phyloP scores from a whole-genome alignment of 2,797 vertebrate species.

The Cirrhinus mrigala region DNA sequence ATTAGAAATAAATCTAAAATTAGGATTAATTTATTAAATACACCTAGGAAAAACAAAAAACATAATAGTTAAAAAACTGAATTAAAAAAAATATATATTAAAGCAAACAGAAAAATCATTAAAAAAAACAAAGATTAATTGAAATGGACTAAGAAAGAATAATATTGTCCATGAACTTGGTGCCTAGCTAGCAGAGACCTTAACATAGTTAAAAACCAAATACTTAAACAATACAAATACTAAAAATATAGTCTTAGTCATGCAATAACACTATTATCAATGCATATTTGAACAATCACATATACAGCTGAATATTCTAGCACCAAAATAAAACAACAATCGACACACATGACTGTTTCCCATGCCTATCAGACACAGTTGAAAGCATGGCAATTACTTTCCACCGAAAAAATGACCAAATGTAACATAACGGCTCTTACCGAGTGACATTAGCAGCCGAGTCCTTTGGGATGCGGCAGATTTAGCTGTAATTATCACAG shows the following conservation, averaged over 20 bases:
- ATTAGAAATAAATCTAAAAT: background rate
- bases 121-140: background rate
- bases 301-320: background rate
- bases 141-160: background rate
- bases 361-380: background rate
- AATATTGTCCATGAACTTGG: background rate
- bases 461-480: constrained; percentile 66
- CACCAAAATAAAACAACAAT: background rate
- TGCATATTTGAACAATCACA: background rate
- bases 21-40: background rate
- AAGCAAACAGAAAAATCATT: background rate
- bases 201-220: background rate
- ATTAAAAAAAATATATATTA: background rate
- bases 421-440: constrained; percentile 71
- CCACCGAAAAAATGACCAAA: background rate
- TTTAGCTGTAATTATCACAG: constrained; percentile 81
- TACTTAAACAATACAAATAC: background rate
- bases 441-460: constrained; percentile 68
- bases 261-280: background rate
- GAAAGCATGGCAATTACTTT: background rate
- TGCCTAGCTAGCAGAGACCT: background rate
- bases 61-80: background rate
- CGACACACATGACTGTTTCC: background rate
- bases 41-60: background rate
- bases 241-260: background rate